A percentile compares a stretch with the other conserved stretches of the same genome.
Conservation (phyloP, 2,888 invertebrate species). For the Heliconius sara region DNA sequence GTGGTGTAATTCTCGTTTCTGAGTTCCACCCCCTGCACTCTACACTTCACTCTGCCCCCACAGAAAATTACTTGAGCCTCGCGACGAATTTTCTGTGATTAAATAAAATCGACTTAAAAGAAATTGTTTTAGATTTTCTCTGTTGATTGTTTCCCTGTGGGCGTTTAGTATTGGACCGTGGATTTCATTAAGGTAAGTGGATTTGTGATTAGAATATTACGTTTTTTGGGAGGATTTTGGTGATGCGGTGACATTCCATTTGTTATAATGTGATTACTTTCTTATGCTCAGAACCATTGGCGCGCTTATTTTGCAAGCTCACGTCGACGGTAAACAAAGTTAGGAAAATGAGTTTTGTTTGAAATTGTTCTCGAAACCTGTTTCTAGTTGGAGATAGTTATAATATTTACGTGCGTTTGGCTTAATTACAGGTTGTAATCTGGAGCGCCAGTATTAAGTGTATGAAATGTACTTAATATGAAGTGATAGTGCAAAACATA, state of each 20-base stretch:
- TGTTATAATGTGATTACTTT: slow-evolving; percentile 48
- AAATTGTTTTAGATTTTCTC: slow-evolving; percentile 76
- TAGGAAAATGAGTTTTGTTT: slow-evolving; percentile 46
- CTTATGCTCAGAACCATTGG: slow-evolving; percentile 44
- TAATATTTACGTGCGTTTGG: slow-evolving; percentile 35
- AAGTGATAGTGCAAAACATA: not conserved
- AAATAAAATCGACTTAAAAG: slow-evolving; percentile 78
- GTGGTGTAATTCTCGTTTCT: slow-evolving; percentile 82
- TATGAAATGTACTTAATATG: not conserved
- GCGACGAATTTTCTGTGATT: slow-evolving; percentile 73
- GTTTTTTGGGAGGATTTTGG: slow-evolving; percentile 52
- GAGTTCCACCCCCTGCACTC: slow-evolving; percentile 63
- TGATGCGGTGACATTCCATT: slow-evolving; percentile 49
- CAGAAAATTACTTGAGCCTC: slow-evolving; percentile 79
- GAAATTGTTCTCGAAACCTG: slow-evolving; percentile 40
- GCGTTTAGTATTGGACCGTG: slow-evolving; percentile 63
- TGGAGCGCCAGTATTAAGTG: slow-evolving; percentile 4
- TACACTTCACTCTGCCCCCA: slow-evolving; percentile 55
- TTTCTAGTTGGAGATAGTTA: slow-evolving; percentile 40
- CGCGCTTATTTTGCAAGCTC: slow-evolving; percentile 40
- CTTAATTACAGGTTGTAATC: slow-evolving; percentile 34
- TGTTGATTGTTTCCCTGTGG: slow-evolving; percentile 58
- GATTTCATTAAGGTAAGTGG: slow-evolving; percentile 74
- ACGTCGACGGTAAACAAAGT: slow-evolving; percentile 43
- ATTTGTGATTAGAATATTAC: slow-evolving; percentile 69